Conservation (phyloP, 2,797 vertebrate genomes). For the Vespertilio murinus region DNA sequence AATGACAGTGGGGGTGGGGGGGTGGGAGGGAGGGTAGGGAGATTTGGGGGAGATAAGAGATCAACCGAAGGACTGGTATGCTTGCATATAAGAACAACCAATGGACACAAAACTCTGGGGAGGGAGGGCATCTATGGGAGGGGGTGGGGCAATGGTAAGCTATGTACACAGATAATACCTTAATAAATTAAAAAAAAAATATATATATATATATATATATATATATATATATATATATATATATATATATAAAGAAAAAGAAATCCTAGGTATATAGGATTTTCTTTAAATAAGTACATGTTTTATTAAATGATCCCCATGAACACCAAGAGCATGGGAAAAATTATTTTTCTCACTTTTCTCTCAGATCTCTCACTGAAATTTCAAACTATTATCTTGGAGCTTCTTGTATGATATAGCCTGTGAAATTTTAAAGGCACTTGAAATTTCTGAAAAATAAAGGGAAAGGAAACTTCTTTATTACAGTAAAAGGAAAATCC, state of each 20-base stretch:
- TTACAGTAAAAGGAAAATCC: neutral
- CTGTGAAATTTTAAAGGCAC: neutral
- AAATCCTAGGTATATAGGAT: neutral
- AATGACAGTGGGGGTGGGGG: no score
- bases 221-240: no score
- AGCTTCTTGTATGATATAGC: neutral
- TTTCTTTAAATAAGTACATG: neutral
- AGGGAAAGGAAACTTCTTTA: neutral
- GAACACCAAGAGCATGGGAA: neutral
- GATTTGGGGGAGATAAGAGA: no score
- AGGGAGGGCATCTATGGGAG: no score
- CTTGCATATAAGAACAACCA: no score
- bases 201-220: no score
- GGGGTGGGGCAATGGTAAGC: no score
- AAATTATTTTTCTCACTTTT: neutral
- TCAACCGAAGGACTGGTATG: no score
- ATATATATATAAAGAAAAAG: neutral
- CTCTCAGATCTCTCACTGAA: neutral
- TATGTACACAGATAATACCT: no score
- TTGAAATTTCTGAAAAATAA: conserved; percentile 14
- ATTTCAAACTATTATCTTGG: neutral
- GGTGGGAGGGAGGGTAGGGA: no score
- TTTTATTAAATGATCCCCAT: neutral
- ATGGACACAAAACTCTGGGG: no score
- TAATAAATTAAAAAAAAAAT: no score